These are phyloP conservation scores for Tetraodon nigroviridis DNA, from an alignment of 2,113 vertebrate genomes.

Conservation along the genomic window DNA sequence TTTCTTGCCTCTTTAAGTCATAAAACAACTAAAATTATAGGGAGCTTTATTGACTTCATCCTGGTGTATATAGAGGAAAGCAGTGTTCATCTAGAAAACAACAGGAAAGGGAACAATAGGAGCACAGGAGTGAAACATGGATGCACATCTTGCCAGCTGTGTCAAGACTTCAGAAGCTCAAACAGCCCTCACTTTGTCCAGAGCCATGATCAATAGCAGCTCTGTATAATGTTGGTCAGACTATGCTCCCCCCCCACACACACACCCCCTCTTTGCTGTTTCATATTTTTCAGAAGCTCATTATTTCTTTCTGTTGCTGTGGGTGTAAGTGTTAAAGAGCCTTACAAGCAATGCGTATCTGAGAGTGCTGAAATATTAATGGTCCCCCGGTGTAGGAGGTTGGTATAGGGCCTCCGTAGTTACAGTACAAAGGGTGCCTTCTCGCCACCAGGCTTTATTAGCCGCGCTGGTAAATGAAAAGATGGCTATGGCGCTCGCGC, in stretches of 20 bases:
- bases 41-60: slow-evolving; percentile 52
- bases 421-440: slow-evolving; percentile 73
- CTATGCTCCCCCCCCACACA: slow-evolving; percentile 41
- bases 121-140: slow-evolving; percentile 62
- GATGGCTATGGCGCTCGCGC: slow-evolving; percentile 47
- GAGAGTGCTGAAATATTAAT: slow-evolving; percentile 76
- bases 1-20: slow-evolving; percentile 34
- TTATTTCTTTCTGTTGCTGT: slow-evolving; percentile 70
- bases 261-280: slow-evolving; percentile 43
- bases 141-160: slow-evolving; percentile 59
- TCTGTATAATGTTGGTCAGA: slow-evolving; percentile 66
- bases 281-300: slow-evolving; percentile 73
- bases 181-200: slow-evolving; percentile 67
- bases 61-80: slow-evolving; percentile 52
- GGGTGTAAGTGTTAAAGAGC: slow-evolving; percentile 69
- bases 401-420: slow-evolving; percentile 68
- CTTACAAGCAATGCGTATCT: slow-evolving; percentile 67
- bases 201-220: slow-evolving; percentile 71
- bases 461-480: slow-evolving; percentile 65
- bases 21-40: slow-evolving; percentile 52
- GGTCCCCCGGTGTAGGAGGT: slow-evolving; percentile 72
- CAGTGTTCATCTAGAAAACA: slow-evolving; percentile 56
- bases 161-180: slow-evolving; percentile 64
- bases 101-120: slow-evolving; percentile 53
- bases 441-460: slow-evolving; percentile 73